Conservation (phyloP, 2,113 vertebrate genomes). For the Rhineura floridana region DNA sequence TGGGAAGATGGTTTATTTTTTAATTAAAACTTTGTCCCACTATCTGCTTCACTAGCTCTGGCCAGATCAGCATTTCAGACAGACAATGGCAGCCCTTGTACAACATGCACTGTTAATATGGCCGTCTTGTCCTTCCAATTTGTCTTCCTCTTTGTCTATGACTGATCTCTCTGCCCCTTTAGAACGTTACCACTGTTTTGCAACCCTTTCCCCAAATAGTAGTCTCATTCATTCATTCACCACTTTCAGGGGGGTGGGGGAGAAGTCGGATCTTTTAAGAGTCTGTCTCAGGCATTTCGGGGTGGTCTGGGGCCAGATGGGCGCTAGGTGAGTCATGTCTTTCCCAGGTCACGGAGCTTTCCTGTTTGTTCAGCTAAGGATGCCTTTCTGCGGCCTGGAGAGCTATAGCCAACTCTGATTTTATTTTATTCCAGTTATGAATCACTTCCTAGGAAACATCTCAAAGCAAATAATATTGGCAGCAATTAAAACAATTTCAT, state of each 20-base stretch:
- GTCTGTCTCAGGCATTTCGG: not conserved
- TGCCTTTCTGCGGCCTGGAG: not conserved
- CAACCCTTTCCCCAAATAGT: slow-evolving; percentile 30
- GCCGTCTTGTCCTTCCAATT: slow-evolving; percentile 53
- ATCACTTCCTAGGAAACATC: no score
- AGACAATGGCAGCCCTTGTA: slow-evolving; percentile 71
- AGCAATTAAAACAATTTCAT: no score
- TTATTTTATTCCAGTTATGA: no score
- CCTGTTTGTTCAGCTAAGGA: not conserved
- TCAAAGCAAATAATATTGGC: no score
- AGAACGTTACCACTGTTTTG: not conserved
- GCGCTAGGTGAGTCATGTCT: not conserved
- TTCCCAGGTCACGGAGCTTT: not conserved
- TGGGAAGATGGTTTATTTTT: slow-evolving; percentile 58
- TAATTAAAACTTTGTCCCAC: slow-evolving; percentile 69
- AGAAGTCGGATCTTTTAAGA: not conserved
- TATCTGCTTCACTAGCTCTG: slow-evolving; percentile 48
- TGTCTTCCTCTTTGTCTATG: slow-evolving; percentile 45
- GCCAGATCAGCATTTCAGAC: slow-evolving; percentile 47
- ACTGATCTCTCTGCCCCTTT: slow-evolving; percentile 37
- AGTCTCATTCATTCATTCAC: slow-evolving; percentile 42
- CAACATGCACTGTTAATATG: not conserved
- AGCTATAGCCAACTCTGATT: no score
- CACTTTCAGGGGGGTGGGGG: not conserved
- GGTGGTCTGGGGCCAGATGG: slow-evolving; percentile 38